Percentiles rank a stretch among this genome's conserved stretches.
Evolutionary conservation across 2,797 vertebrate genomes (phyloP).

Genomic region (Sebastes trivittatus): DNA sequence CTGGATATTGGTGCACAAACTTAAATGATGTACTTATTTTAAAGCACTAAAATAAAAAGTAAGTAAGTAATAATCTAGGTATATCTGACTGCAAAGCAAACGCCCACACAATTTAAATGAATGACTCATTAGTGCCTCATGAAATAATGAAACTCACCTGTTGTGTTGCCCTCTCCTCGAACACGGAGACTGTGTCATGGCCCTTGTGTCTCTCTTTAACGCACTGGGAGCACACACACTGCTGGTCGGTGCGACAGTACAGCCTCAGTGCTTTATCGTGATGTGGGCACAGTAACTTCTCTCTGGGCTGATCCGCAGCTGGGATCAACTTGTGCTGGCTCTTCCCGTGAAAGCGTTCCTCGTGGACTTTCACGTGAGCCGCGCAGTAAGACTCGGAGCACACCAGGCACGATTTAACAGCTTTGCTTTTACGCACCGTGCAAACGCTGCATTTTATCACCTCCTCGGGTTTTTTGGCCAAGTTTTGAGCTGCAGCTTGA

Average conservation of each 20-base stretch:
- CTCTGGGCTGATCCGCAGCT: constrained; percentile 83
- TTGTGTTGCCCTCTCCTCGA: constrained; percentile 85
- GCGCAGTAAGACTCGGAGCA: constrained; percentile 89
- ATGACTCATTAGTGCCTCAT: not conserved
- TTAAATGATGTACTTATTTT: not conserved
- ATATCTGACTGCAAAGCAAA: not conserved
- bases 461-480: not conserved
- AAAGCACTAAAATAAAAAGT: not conserved
- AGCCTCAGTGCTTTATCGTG: constrained; percentile 88
- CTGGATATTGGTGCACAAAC: not conserved
- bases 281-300: constrained; percentile 83
- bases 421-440: constrained; percentile 85
- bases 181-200: constrained; percentile 85
- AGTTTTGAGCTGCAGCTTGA: not conserved
- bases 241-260: constrained; percentile 92
- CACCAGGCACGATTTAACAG: constrained; percentile 87
- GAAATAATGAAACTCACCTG: constrained; percentile 59
- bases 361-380: constrained; percentile 72
- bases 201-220: constrained; percentile 82
- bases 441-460: constrained; percentile 85
- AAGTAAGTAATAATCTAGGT: too few relatives aligned
- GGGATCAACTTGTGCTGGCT: constrained; percentile 84
- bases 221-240: constrained; percentile 88
- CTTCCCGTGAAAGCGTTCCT: constrained; percentile 80
- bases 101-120: not conserved